Percentiles rank a stretch among this genome's conserved stretches.
Conservation (phyloP, 2,113 vertebrate genomes). For the Lagopus leucura region DNA sequence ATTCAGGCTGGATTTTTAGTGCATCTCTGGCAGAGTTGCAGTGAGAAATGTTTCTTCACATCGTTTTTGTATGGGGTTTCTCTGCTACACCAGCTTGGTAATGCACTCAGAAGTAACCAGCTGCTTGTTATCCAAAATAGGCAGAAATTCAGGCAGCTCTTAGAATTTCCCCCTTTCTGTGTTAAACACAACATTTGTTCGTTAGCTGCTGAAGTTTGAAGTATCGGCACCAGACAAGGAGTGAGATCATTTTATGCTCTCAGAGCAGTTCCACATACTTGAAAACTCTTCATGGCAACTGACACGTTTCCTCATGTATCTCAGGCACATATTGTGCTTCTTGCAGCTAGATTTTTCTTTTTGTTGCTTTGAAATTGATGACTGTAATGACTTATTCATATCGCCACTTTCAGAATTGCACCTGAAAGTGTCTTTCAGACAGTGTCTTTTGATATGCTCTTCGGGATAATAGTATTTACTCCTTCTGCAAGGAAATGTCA, state of each 20-base stretch:
- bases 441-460: not conserved
- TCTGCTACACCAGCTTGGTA: not conserved
- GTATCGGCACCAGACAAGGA: not conserved
- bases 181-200: not conserved
- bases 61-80: not conserved
- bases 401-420: not conserved
- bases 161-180: not conserved
- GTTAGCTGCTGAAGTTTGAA: not conserved
- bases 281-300: rapidly evolving
- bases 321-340: not conserved
- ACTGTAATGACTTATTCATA: not conserved
- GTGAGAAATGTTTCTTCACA: not conserved
- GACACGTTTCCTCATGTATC: not conserved
- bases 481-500: not conserved
- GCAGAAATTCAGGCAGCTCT: not conserved
- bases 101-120: not conserved
- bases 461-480: not conserved
- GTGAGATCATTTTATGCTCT: not conserved
- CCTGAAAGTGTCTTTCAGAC: not conserved
- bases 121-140: not conserved
- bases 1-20: not conserved
- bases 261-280: not conserved
- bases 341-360: not conserved
- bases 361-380: not conserved
- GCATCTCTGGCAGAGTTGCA: not conserved